phyloP scores from a whole-genome alignment of 1,140 invertebrate genomes.

The Sitophilus oryzae region DNA sequence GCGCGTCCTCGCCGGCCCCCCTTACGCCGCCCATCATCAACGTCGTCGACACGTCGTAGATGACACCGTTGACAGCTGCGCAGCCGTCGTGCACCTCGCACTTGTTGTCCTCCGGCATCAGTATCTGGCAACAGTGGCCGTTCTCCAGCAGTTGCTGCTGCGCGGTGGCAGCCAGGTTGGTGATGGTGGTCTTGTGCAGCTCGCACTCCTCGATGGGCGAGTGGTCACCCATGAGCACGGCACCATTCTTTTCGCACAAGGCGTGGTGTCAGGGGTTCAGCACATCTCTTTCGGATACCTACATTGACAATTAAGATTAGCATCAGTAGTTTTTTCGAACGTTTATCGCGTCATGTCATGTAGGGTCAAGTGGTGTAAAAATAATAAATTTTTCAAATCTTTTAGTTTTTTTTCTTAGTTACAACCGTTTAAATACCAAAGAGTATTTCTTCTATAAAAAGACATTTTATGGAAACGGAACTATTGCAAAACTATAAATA shows the following conservation, averaged over 20 bases:
- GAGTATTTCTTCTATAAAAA: too few relatives aligned
- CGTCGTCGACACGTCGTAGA: constrained; percentile 14
- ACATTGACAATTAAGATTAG: too few relatives aligned
- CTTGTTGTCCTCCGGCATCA: constrained; percentile 20
- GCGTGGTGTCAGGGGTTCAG: constrained; percentile 42
- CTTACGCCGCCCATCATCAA: constrained; percentile 16
- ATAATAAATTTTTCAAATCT: too few relatives aligned
- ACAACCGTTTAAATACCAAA: too few relatives aligned
- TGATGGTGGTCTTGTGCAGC: constrained; percentile 24
- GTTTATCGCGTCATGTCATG: too few relatives aligned
- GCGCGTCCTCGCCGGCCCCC: constrained; percentile 11
- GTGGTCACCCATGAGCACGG: constrained; percentile 20
- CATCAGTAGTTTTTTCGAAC: too few relatives aligned
- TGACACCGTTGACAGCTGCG: constrained; percentile 20
- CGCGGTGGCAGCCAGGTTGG: too few relatives aligned
- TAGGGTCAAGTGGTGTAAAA: too few relatives aligned
- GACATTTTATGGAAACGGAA: too few relatives aligned
- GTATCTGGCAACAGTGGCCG: constrained; percentile 31
- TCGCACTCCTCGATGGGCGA: constrained; percentile 26
- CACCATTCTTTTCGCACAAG: constrained; percentile 36
- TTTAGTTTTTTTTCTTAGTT: too few relatives aligned
- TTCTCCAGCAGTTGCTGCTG: constrained; percentile 29
- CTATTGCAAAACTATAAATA: too few relatives aligned
- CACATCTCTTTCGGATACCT: constrained; percentile 36
- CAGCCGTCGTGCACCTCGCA: constrained; percentile 25